A percentile compares a stretch with the other conserved stretches of the same genome.
Conservation (phyloP, 2,888 invertebrate species). For the Rhorus exstirpatorius region DNA sequence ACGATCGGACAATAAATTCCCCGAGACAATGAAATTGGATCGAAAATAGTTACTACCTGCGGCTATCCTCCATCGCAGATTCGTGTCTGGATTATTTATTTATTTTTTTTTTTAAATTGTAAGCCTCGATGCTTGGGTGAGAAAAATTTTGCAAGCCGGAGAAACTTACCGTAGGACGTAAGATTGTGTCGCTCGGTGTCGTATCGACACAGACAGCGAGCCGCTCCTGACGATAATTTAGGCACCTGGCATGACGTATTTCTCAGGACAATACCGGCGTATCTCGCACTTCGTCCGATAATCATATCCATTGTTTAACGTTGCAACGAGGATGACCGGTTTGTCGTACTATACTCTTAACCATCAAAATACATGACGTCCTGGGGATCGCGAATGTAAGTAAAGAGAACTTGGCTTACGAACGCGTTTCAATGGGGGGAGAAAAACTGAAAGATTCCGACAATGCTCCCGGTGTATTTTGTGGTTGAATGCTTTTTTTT, state of each 20-base stretch:
- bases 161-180: slow-evolving; percentile 57
- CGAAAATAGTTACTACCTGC: background rate
- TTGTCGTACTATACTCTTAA: slow-evolving; percentile 56
- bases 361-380: slow-evolving; percentile 55
- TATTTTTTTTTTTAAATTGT: background rate
- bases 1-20: slow-evolving; percentile 19
- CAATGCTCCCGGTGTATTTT: no score
- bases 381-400: slow-evolving; percentile 13
- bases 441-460: no score
- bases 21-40: slow-evolving; percentile 14
- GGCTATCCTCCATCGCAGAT: slow-evolving; percentile 36
- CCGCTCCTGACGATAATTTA: slow-evolving; percentile 60
- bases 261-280: slow-evolving; percentile 66
- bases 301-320: slow-evolving; percentile 75
- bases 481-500: no score
- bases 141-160: no score
- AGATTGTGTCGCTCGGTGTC: slow-evolving; percentile 68
- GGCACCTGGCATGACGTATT: slow-evolving; percentile 58
- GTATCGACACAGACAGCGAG: slow-evolving; percentile 70
- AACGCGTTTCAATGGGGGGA: no score
- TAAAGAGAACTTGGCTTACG: background rate
- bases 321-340: slow-evolving; percentile 20
- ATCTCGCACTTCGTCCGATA: slow-evolving; percentile 72
- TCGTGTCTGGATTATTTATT: slow-evolving; percentile 62
- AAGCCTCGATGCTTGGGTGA: no score